A percentile compares a stretch with the other conserved stretches of the same genome.
Evolutionary conservation across 2,797 vertebrate genomes (phyloP).

Genomic region (Phoxinus dragarum): DNA sequence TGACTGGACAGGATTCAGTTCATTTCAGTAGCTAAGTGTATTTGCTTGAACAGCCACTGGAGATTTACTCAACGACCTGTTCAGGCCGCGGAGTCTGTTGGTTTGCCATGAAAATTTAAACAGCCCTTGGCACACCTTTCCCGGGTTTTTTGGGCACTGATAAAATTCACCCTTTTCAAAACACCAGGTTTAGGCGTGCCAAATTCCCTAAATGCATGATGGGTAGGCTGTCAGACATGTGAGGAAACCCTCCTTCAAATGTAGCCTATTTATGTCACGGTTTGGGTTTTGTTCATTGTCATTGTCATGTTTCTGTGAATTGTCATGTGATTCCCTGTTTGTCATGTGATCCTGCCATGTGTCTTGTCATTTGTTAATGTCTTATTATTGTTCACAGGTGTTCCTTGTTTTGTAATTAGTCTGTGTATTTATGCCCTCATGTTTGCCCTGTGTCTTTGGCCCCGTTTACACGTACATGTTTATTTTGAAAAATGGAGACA

Average conservation of each 20-base stretch:
- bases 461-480: too few relatives aligned
- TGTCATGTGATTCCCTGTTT: too few relatives aligned
- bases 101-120: constrained; percentile 68
- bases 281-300: too few relatives aligned
- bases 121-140: constrained; percentile 56
- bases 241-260: not conserved
- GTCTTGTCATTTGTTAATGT: too few relatives aligned
- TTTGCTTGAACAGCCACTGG: constrained; percentile 60
- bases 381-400: too few relatives aligned
- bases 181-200: constrained; percentile 39
- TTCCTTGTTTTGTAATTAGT: too few relatives aligned
- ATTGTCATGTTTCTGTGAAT: too few relatives aligned
- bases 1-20: constrained; percentile 38
- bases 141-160: constrained; percentile 54
- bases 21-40: constrained; percentile 59
- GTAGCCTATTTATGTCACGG: not conserved
- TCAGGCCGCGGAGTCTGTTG: constrained; percentile 64
- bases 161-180: constrained; percentile 62
- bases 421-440: too few relatives aligned
- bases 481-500: too few relatives aligned
- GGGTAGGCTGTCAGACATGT: not conserved
- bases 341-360: too few relatives aligned
- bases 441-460: too few relatives aligned
- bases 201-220: constrained; percentile 45
- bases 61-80: constrained; percentile 66